Evolutionary conservation across 2,797 vertebrate species (phyloP).

Genomic region (Synaphobranchus kaupii): DNA sequence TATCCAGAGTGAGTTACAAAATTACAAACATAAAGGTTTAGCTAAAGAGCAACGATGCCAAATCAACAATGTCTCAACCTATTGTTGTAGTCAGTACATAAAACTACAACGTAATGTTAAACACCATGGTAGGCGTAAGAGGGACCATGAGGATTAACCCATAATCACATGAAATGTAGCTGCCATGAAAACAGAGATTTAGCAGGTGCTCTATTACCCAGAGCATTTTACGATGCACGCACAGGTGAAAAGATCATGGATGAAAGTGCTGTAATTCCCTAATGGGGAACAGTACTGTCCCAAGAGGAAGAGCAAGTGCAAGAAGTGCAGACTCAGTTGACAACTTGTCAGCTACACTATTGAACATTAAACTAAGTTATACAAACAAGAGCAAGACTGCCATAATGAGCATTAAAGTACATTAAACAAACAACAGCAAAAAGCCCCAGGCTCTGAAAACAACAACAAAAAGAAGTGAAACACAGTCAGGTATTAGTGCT

Average conservation of each 20-base stretch:
- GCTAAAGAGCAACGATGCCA: neutral
- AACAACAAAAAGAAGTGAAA: neutral
- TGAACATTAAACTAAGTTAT: neutral
- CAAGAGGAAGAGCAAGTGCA: neutral
- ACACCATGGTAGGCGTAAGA: no score
- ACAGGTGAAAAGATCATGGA: neutral
- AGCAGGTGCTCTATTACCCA: neutral
- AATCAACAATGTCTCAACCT: neutral
- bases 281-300: neutral
- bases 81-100: neutral
- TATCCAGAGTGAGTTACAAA: neutral
- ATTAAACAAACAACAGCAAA: neutral
- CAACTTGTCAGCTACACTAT: neutral
- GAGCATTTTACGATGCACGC: neutral
- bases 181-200: no score
- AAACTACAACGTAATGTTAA: neutral
- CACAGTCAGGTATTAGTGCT: neutral
- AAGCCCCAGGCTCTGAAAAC: neutral
- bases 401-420: neutral
- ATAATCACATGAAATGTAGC: no score
- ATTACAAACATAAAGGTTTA: neutral
- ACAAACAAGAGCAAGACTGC: neutral
- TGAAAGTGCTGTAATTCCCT: neutral
- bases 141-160: neutral
- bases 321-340: neutral